phyloP scores from a whole-genome alignment of 2,797 vertebrate species.

The Siniperca scherzeri region DNA sequence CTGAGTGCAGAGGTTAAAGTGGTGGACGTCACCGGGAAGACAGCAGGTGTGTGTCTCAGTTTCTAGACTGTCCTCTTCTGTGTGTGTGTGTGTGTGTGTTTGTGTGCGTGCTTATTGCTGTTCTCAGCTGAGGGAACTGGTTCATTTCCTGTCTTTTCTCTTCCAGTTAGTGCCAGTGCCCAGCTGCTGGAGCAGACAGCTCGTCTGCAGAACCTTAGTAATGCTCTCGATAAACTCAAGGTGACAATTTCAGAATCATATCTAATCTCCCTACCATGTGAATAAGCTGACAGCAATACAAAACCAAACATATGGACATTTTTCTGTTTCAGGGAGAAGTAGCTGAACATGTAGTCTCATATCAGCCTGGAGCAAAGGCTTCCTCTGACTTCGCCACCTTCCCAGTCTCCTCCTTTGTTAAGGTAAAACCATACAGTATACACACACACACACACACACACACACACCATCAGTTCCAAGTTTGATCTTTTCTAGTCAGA shows the following conservation, averaged over 20 bases:
- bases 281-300: neutral
- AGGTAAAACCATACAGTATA: conserved; percentile 79
- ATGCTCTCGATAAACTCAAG: conserved; percentile 89
- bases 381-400: conserved; percentile 91
- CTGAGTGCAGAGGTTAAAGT: conserved; percentile 90
- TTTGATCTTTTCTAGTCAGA: neutral
- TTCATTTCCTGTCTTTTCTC: neutral
- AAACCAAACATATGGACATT: neutral
- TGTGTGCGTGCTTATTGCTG: no score
- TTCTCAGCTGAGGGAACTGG: neutral
- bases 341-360: conserved; percentile 87
- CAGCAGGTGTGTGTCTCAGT: conserved; percentile 81
- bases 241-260: conserved; percentile 65
- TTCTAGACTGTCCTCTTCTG: neutral
- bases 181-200: conserved; percentile 91
- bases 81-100: conserved; percentile 2
- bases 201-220: conserved; percentile 87
- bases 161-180: conserved; percentile 83
- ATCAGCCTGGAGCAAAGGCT: conserved; percentile 88
- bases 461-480: neutral
- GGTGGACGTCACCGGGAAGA: conserved; percentile 90
- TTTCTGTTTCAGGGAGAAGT: conserved; percentile 87
- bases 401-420: conserved; percentile 89
- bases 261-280: neutral
- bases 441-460: neutral